phyloP scores from a whole-genome alignment of 2,113 vertebrate species.

The Chloropsis cyanopogon region DNA sequence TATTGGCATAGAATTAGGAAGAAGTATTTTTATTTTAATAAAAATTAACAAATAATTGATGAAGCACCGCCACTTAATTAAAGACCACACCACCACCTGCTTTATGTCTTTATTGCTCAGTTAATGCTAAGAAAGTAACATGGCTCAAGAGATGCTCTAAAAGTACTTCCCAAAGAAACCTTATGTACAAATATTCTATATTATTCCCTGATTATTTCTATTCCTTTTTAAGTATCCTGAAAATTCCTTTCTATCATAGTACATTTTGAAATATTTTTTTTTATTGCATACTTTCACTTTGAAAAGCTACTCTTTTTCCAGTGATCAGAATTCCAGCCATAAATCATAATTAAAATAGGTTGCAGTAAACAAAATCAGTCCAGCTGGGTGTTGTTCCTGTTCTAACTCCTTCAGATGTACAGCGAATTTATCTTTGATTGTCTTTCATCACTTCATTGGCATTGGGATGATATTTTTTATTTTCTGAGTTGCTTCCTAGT shows the following conservation, averaged over 20 bases:
- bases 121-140: neutral
- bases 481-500: neutral
- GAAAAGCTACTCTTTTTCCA: neutral
- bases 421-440: neutral
- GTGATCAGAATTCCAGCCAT: neutral
- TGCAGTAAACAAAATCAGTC: neutral
- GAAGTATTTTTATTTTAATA: neutral
- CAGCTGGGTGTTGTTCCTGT: neutral
- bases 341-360: neutral
- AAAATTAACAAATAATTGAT: neutral
- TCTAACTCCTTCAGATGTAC: neutral
- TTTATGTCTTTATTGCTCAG: neutral
- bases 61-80: neutral
- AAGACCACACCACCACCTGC: accelerated
- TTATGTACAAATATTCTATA: neutral
- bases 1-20: neutral
- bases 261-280: neutral
- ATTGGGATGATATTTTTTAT: neutral
- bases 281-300: neutral
- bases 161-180: neutral
- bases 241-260: neutral
- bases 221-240: neutral
- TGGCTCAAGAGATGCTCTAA: neutral
- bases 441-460: neutral
- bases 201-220: neutral